Base-by-base conservation (phyloP, 2,113 vertebrate genomes). In the Orcinus orca region DNA sequence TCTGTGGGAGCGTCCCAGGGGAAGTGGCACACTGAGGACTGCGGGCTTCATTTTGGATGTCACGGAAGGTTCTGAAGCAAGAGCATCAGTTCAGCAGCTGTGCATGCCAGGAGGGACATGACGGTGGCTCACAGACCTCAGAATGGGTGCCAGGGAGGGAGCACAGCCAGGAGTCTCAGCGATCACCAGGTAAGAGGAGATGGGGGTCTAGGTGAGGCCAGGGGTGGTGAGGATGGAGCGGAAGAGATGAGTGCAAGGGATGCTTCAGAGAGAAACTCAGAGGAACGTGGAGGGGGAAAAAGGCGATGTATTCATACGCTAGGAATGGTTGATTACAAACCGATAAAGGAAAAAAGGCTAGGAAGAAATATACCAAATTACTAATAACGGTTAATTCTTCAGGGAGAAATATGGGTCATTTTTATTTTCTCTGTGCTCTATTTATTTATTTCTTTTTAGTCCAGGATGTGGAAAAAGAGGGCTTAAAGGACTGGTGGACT, bases 271-370 rank as follows among this genome's bases (percentile, higher is more conserved):
- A 65, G 20, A 60, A 31, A n/a, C 23, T 62, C 11, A 8, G 53
- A 60, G 55, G 31, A n/a, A 13, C 1, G 1, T 3, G 3, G 6
- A n/a, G 10, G 87, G 20, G 15, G 36, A 41, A 25, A 50, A 23
- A n/a, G 8, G 38, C 1, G 5, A 20, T 0, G 31, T 2, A 12
- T 8, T 55, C 15, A 8, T 0, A 60, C 0, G 0, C 25, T 4
- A 2, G 25, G 21, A 65, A 12, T 0, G 53, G 7, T 6, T 47
- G n/a, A 26, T 62, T 31, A 47, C 62, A 10, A 87, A 73, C 21
- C 9, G 14, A 82, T 36, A 11, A 50, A 36, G 62, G 62, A 73
- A 58, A 0, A n/a, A 7, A 41, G 67, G 4, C 18, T 23, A 11
- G n/a, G 8, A 63, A 18, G 53, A 55, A 53, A 21, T 8, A 33